Percentiles rank a stretch among this genome's conserved stretches.
phyloP scores from a whole-genome alignment of 2,888 invertebrate genomes.

The Heterodera filipjevi region DNA sequence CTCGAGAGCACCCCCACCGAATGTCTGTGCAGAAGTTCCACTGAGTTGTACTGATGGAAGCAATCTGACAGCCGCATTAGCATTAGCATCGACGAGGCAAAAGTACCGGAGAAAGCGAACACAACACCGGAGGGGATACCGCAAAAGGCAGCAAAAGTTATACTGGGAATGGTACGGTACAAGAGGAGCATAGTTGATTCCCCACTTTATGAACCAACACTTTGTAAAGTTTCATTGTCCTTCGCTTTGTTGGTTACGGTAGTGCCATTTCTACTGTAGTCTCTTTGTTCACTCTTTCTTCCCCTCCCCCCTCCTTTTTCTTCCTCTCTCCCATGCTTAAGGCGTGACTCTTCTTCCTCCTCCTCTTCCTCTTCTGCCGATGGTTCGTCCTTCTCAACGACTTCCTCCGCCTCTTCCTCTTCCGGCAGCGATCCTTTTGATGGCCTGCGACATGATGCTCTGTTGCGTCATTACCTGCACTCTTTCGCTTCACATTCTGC shows the following conservation, averaged over 20 bases:
- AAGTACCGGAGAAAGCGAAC: neutral
- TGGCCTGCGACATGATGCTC: neutral
- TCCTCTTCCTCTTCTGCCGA: neutral
- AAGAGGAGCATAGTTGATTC: neutral
- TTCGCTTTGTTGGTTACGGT: no score
- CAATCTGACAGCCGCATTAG: neutral
- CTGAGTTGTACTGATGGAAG: neutral
- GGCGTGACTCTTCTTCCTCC: neutral
- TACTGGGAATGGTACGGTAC: conserved; percentile 3
- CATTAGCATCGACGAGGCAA: neutral
- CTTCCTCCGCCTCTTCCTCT: neutral
- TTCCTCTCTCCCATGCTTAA: neutral
- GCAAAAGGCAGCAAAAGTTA: neutral
- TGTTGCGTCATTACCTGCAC: neutral
- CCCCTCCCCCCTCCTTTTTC: no score
- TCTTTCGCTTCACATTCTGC: neutral
- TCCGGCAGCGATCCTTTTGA: neutral
- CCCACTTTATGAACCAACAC: no score
- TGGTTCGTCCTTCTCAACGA: neutral
- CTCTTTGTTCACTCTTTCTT: no score
- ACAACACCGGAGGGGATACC: neutral
- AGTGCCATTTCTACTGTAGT: no score
- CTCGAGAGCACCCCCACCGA: neutral
- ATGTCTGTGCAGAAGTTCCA: neutral
- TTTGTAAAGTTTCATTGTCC: no score